These are phyloP conservation scores for Oncopeltus fasciatus DNA, from an alignment of 1,140 invertebrate genomes.

Conservation along the genomic window DNA sequence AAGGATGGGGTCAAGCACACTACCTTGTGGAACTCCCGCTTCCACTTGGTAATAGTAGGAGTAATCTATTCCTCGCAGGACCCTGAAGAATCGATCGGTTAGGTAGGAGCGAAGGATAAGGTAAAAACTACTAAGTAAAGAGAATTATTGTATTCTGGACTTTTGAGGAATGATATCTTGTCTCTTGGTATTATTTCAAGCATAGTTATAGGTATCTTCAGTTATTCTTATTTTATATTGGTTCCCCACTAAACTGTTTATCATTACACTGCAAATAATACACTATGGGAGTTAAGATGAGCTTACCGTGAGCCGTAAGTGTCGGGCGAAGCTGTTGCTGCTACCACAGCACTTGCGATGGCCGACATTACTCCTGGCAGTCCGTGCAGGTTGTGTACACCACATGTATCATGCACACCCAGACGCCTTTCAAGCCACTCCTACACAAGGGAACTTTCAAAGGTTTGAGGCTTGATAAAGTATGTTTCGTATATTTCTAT, in stretches of 20 bases:
- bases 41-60: too few relatives aligned
- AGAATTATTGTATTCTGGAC: too few relatives aligned
- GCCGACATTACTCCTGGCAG: constrained; percentile 82
- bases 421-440: constrained; percentile 51
- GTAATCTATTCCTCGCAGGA: too few relatives aligned
- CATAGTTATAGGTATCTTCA: neutral
- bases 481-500: too few relatives aligned
- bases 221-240: neutral
- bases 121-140: too few relatives aligned
- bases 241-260: neutral
- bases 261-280: neutral
- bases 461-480: too few relatives aligned
- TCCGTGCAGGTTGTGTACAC: constrained; percentile 89
- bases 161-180: neutral
- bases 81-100: too few relatives aligned
- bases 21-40: too few relatives aligned
- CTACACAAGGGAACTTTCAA: too few relatives aligned
- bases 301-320: constrained; percentile 18
- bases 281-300: too few relatives aligned
- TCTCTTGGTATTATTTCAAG: neutral
- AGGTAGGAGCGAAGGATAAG: too few relatives aligned
- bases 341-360: constrained; percentile 59
- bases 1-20: too few relatives aligned
- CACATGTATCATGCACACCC: constrained; percentile 81
- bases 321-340: constrained; percentile 41